Evolutionary conservation across 2,113 vertebrate species (phyloP).

Genomic region (human): GRCh38 chr11:21042001-21042500

Average conservation of each 20-base stretch:
- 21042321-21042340: neutral
- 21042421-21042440: neutral
- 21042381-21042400: neutral
- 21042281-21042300: neutral
- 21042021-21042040: neutral
- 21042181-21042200: neutral
- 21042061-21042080: neutral
- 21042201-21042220: neutral
- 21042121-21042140: neutral
- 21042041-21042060: neutral
- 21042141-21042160: neutral
- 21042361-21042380: neutral
- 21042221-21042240: neutral
- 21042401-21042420: neutral
- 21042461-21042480: neutral
- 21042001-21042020: neutral
- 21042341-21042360: neutral
- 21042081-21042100: neutral
- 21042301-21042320: neutral
- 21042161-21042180: neutral
- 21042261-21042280: neutral
- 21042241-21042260: neutral
- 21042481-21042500: neutral
- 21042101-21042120: constrained; percentile 12
- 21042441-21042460: neutral